Base-by-base conservation (phyloP, 2,797 vertebrate species). In the Tenualosa thibaudeaui region DNA sequence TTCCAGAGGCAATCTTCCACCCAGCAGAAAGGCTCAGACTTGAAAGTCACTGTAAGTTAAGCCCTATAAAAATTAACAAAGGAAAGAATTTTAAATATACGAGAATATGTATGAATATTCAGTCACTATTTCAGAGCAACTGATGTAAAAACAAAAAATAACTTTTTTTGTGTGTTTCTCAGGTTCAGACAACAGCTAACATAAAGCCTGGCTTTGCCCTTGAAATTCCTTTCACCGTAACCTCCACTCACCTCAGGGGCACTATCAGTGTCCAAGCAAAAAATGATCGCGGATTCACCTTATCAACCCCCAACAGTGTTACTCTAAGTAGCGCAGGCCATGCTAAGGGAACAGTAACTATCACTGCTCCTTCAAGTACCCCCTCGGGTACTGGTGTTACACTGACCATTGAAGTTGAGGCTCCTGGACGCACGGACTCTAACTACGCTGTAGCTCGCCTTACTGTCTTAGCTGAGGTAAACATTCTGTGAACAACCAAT, bases 1-100 rank as follows among this genome's bases (percentile, higher is more conserved):
- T 85, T 88, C 82, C 86, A 87, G 49, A 86, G 89, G 19, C 89
- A 87, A 68, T 82, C 85, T 17, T 17, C 82, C 5, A 82, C 53
- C 8, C 84, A 86, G 22, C 51, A 62, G 8, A 88, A 46, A 58
- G 81, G 83, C 7, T 88, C 87, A 6, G 82, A 24, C 51, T 56
- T 85, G 31, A 82, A 81, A 1, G 7, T 89, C 3, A 84, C 5
- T 1, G 87, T 89, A 43, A 71, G 82, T 0, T n/a, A 24, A 3
- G 49, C 31, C 51, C 51, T 13, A 13, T 53, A 13, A 53, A 53
- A 53, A 53, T 53, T 3, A 15, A 13, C 51, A 53, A 13, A 53
- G 13, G 50, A 51, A 51, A 51, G 8, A 51, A 51, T 2, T 51
- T 2, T 9, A 51, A 51, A 51, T 9, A 5, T 50, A 31, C 31